A percentile compares a stretch with the other conserved stretches of the same genome.
Conservation (phyloP, 2,888 invertebrate genomes). For the Celastrina argiolus region DNA sequence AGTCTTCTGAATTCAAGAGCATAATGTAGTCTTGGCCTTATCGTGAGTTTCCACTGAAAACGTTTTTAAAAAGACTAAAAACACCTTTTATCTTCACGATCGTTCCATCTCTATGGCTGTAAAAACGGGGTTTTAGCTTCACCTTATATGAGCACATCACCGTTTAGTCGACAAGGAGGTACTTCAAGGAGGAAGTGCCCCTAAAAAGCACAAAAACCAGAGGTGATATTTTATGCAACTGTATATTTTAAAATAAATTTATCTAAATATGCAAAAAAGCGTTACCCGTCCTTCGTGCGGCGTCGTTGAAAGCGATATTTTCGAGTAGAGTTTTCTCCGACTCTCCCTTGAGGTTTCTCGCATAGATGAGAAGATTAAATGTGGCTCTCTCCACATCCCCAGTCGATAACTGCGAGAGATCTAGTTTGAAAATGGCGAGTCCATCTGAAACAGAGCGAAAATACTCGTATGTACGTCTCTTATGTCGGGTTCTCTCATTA, state of each 20-base stretch:
- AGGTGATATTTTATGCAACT: slow-evolving; percentile 9
- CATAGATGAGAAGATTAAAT: slow-evolving; percentile 87
- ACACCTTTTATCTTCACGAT: not conserved
- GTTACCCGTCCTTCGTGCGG: slow-evolving; percentile 89
- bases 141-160: not conserved
- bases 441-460: slow-evolving; percentile 50
- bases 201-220: not conserved
- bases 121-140: not conserved
- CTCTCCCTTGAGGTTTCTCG: slow-evolving; percentile 90
- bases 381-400: slow-evolving; percentile 73
- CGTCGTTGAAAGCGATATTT: slow-evolving; percentile 91
- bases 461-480: not conserved
- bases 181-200: not conserved
- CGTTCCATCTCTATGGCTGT: not conserved
- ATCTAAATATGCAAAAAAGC: slow-evolving; percentile 23
- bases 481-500: no score
- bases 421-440: slow-evolving; percentile 68
- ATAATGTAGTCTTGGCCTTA: no score
- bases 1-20: no score
- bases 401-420: slow-evolving; percentile 80
- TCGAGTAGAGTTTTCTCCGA: slow-evolving; percentile 89
- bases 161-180: not conserved
- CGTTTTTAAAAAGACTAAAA: not conserved
- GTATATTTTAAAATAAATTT: slow-evolving; percentile 23
- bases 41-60: not conserved